These are phyloP conservation scores for Matsumurasca onukii DNA, from an alignment of 1,140 invertebrate species.

Conservation along the genomic window DNA sequence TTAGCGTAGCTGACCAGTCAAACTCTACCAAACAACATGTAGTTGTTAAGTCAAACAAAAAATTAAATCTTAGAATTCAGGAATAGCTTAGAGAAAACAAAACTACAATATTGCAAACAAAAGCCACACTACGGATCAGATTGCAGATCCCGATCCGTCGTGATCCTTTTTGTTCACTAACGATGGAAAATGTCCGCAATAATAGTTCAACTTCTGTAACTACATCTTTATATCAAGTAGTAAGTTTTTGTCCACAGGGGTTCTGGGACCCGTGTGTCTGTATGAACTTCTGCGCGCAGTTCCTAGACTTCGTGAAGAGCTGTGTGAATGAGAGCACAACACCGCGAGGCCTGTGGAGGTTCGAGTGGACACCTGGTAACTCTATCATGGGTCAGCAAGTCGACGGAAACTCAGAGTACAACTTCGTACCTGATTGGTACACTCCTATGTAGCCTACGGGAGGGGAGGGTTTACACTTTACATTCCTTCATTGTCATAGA, in stretches of 20 bases:
- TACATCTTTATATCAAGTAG: too few species aligned
- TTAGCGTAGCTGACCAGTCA: too few species aligned
- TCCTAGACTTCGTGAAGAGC: constrained; percentile 20
- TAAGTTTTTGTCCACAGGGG: neutral
- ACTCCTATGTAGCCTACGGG: neutral
- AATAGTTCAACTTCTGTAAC: too few species aligned
- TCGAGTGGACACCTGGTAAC: constrained; percentile 18
- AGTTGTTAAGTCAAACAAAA: too few species aligned
- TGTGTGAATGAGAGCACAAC: constrained; percentile 6
- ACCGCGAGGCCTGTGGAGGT: constrained; percentile 4
- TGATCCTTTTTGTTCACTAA: too few species aligned
- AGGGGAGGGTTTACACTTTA: neutral
- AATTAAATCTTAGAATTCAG: too few species aligned
- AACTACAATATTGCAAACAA: too few species aligned
- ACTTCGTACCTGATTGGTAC: constrained; percentile 10
- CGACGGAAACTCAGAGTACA: neutral
- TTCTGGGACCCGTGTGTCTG: constrained; percentile 23
- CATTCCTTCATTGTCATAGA: neutral
- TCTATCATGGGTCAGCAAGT: neutral
- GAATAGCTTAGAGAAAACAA: too few species aligned
- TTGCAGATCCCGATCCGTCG: too few species aligned
- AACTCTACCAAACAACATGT: too few species aligned
- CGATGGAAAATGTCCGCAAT: too few species aligned
- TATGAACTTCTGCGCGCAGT: constrained; percentile 27
- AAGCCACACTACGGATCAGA: too few species aligned